These are phyloP conservation scores for Hydrophis major DNA, from an alignment of 2,797 vertebrate species.

Conservation along the genomic window DNA sequence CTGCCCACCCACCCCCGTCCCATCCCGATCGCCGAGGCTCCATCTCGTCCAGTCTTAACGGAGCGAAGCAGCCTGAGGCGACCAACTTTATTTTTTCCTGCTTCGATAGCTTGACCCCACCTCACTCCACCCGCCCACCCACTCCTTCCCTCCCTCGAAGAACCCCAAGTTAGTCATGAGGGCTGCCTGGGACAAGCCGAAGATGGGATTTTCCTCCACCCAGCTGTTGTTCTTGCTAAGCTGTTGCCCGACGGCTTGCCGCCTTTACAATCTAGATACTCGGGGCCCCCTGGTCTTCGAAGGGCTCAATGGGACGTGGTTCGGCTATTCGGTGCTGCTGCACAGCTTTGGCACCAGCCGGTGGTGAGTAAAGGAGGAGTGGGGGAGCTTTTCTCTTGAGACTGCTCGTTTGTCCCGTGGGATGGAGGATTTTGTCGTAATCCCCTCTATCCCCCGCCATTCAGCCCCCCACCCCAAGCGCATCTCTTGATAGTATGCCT, in stretches of 20 bases:
- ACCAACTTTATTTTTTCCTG: neutral
- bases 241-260: constrained; percentile 35
- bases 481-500: neutral
- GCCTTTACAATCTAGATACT: constrained; percentile 79
- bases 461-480: neutral
- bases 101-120: too few species aligned
- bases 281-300: constrained; percentile 72
- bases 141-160: neutral
- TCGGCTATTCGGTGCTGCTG: constrained; percentile 82
- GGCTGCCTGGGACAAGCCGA: neutral
- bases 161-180: neutral
- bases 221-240: constrained; percentile 38
- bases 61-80: neutral
- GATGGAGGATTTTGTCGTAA: neutral
- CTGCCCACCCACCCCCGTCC: neutral
- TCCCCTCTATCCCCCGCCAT: neutral
- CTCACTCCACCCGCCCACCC: neutral
- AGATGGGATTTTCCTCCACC: neutral
- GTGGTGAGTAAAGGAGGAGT: constrained; percentile 71
- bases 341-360: constrained; percentile 68
- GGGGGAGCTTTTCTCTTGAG: neutral
- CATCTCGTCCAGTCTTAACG: neutral
- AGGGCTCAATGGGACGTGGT: constrained; percentile 73
- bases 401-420: neutral
- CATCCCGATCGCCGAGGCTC: neutral